Conservation (phyloP, 35 echinoderm and acorn worm species). For the Diadema setosum region DNA sequence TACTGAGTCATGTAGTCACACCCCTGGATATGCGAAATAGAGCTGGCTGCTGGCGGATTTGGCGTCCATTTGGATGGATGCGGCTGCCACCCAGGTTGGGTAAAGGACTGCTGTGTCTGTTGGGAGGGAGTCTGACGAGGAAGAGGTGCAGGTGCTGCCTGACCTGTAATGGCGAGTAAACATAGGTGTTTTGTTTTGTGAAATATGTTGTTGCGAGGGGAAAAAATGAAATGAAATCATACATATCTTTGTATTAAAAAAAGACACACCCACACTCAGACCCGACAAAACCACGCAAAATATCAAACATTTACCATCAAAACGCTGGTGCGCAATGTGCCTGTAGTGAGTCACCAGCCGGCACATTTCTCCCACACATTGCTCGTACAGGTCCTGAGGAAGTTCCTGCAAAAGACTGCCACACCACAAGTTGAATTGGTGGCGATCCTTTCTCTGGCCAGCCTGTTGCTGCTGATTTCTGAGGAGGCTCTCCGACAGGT, state of each 20-base stretch:
- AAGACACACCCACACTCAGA: no score
- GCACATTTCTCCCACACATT: neutral
- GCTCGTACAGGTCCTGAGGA: neutral
- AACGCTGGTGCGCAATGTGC: neutral
- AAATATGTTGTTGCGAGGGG: neutral
- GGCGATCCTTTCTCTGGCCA: neutral
- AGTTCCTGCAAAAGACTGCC: neutral
- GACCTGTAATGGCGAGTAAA: neutral
- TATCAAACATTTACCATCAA: neutral
- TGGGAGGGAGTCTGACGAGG: neutral
- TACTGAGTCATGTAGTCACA: neutral
- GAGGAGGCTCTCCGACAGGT: no score
- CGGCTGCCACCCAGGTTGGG: neutral
- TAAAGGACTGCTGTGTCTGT: neutral
- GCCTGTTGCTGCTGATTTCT: neutral
- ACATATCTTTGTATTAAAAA: no score
- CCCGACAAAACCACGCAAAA: no score
- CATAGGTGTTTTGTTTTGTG: neutral
- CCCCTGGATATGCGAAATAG: neutral
- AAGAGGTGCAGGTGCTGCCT: neutral
- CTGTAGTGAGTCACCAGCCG: neutral
- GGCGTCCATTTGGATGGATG: neutral
- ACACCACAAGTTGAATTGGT: neutral
- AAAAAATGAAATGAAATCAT: no score
- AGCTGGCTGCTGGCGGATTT: neutral